Conservation (phyloP, 2,888 invertebrate species). For the Lordiphosa andalusiaca region DNA sequence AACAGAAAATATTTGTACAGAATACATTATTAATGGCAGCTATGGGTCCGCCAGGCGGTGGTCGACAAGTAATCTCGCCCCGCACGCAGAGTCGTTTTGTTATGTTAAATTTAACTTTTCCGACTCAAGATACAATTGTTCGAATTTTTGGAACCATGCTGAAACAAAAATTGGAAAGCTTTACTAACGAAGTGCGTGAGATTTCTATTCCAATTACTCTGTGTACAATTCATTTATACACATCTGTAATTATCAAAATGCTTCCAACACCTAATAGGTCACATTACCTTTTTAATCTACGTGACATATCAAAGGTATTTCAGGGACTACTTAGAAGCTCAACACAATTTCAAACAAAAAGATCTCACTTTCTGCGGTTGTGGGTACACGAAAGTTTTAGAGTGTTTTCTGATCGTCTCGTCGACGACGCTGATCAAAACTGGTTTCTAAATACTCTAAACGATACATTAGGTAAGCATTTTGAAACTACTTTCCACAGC, state of each 20-base stretch:
- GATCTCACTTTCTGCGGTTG: conserved; percentile 85
- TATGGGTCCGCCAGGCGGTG: conserved; percentile 94
- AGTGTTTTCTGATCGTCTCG: conserved; percentile 91
- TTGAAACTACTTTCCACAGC: conserved; percentile 89
- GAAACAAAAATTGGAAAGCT: conserved; percentile 87
- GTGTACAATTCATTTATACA: conserved; percentile 89
- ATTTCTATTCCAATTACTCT: conserved; percentile 86
- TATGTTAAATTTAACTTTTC: conserved; percentile 90
- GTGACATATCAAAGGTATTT: conserved; percentile 91
- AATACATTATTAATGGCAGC: conserved; percentile 89
- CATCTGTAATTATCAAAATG: conserved; percentile 86
- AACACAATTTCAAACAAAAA: conserved; percentile 88
- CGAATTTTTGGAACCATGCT: conserved; percentile 94
- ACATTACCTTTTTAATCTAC: conserved; percentile 91
- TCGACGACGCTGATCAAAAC: conserved; percentile 88
- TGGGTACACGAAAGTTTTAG: conserved; percentile 94
- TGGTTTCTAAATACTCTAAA: conserved; percentile 86
- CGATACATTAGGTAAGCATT: conserved; percentile 88
- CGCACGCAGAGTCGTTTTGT: conserved; percentile 90
- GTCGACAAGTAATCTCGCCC: conserved; percentile 88
- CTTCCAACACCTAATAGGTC: conserved; percentile 93
- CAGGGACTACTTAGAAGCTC: conserved; percentile 90
- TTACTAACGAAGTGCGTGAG: conserved; percentile 89
- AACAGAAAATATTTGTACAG: conserved; percentile 88
- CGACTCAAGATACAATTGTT: conserved; percentile 87